A percentile compares a stretch with the other conserved stretches of the same genome.
Conservation (phyloP, 2,113 vertebrate genomes). For the Cottus gobio region DNA sequence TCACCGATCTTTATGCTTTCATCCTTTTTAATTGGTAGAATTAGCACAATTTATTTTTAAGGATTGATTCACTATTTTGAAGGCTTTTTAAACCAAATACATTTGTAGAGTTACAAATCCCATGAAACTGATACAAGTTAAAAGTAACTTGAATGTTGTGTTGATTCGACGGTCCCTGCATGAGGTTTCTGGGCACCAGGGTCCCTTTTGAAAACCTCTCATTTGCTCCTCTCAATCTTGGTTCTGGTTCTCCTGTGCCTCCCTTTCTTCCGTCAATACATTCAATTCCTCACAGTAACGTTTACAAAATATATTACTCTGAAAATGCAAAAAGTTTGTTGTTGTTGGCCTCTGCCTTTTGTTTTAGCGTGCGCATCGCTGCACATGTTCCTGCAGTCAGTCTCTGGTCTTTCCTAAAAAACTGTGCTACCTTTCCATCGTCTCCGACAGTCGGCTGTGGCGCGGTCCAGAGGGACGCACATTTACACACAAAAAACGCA, state of each 20-base stretch:
- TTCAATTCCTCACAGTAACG: not conserved
- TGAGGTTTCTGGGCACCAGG: too few species aligned
- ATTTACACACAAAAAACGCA: constrained; percentile 22
- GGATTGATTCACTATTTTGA: not conserved
- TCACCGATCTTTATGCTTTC: not conserved
- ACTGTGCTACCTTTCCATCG: constrained; percentile 6
- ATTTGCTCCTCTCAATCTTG: too few species aligned
- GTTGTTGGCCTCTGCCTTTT: not conserved
- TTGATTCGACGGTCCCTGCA: too few species aligned
- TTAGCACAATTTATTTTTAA: not conserved
- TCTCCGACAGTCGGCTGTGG: constrained; percentile 31
- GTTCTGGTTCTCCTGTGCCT: too few species aligned
- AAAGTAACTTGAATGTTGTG: too few species aligned
- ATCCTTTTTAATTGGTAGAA: not conserved
- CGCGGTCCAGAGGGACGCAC: constrained; percentile 32
- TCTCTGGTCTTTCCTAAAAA: constrained; percentile 27
- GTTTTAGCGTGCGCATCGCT: not conserved
- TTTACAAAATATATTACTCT: not conserved
- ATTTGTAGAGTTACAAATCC: not conserved
- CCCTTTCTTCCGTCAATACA: not conserved
- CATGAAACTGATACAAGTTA: not conserved
- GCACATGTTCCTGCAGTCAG: constrained; percentile 5
- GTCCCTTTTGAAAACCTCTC: too few species aligned
- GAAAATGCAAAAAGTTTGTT: not conserved
- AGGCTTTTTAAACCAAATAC: not conserved